These are phyloP conservation scores for Polietes domitor DNA, from an alignment of 2,888 invertebrate species.

Conservation along the genomic window DNA sequence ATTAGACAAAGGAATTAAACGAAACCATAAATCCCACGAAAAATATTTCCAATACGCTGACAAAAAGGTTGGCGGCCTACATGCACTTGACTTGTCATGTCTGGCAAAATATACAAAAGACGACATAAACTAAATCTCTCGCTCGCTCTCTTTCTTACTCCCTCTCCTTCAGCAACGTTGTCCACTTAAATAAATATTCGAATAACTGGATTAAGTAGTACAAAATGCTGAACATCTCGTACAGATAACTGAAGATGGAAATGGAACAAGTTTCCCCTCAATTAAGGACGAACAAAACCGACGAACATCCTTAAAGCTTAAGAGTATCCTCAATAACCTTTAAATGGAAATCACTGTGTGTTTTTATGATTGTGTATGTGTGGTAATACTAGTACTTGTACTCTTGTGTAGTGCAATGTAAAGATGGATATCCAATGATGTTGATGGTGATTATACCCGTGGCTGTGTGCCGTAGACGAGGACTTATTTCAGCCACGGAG, in stretches of 20 bases:
- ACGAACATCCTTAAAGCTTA: neutral
- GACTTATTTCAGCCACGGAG: neutral
- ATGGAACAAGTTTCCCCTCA: neutral
- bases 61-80: too few relatives aligned
- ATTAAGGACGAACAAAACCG: neutral
- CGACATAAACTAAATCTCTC: too few relatives aligned
- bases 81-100: too few relatives aligned
- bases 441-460: neutral
- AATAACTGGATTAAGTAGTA: neutral
- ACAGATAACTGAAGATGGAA: neutral
- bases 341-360: neutral
- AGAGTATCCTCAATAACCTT: neutral
- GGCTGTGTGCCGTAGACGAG: too few relatives aligned
- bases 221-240: neutral
- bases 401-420: neutral
- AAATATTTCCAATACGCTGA: too few relatives aligned
- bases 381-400: neutral
- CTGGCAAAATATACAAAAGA: too few relatives aligned
- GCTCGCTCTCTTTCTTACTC: too few relatives aligned
- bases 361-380: neutral
- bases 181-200: neutral
- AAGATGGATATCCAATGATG: conserved; percentile 5
- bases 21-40: too few relatives aligned
- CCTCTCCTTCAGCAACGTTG: too few relatives aligned
- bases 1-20: too few relatives aligned